Conservation (phyloP, 2,797 vertebrate genomes). For the Gadopsis bispinosus region DNA sequence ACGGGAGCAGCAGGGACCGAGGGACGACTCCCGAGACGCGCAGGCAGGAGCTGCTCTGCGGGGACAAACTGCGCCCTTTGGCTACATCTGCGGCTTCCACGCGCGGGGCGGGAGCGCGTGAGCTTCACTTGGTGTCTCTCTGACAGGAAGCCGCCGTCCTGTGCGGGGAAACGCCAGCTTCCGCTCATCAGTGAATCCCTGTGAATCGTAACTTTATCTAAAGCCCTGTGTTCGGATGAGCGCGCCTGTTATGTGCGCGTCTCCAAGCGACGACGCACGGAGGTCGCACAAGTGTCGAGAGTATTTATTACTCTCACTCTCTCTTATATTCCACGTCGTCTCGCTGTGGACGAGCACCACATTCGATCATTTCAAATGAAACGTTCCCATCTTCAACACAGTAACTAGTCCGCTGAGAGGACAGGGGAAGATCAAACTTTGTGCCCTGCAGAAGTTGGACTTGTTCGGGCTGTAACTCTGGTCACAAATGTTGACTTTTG, state of each 20-base stretch:
- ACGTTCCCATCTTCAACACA: neutral
- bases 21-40: slow-evolving; percentile 25
- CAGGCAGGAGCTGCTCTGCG: slow-evolving; percentile 14
- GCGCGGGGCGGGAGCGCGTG: slow-evolving; percentile 36
- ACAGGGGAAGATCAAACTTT: neutral
- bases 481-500: neutral
- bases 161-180: neutral
- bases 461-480: slow-evolving; percentile 9
- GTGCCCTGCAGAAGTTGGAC: slow-evolving; percentile 37
- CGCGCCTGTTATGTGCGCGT: slow-evolving; percentile 35
- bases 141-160: too few relatives aligned
- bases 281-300: slow-evolving; percentile 9
- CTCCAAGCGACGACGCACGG: slow-evolving; percentile 61
- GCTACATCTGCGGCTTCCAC: slow-evolving; percentile 9
- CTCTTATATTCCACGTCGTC: neutral
- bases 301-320: slow-evolving; percentile 25
- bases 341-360: neutral
- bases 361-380: neutral
- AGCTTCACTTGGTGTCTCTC: slow-evolving; percentile 28
- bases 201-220: slow-evolving; percentile 30
- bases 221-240: slow-evolving; percentile 3
- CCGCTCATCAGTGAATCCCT: neutral
- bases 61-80: slow-evolving; percentile 34
- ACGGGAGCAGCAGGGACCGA: slow-evolving; percentile 25
- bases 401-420: neutral